These are phyloP conservation scores for Periophthalmus magnuspinnatus DNA, from an alignment of 2,797 vertebrate genomes.

Conservation along the genomic window DNA sequence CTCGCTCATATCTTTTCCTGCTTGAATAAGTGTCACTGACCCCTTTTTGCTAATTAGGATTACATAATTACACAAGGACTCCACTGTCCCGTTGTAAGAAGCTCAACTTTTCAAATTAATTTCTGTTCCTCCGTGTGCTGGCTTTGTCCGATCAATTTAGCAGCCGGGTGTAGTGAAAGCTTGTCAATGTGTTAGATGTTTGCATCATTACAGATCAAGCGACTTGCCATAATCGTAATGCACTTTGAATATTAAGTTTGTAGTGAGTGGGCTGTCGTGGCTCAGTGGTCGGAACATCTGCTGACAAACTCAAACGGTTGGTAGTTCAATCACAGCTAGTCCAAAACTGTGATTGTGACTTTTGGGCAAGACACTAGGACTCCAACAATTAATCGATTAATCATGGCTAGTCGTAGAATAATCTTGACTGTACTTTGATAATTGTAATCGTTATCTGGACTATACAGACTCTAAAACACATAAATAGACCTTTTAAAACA, in stretches of 20 bases:
- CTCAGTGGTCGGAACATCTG: not conserved
- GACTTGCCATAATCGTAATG: constrained; percentile 56
- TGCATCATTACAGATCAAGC: constrained; percentile 59
- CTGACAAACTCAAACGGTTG: not conserved
- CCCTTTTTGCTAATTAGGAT: constrained; percentile 68
- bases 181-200: constrained; percentile 44
- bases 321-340: not conserved
- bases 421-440: too few species aligned
- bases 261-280: not conserved
- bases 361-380: too few species aligned
- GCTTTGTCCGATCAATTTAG: constrained; percentile 45
- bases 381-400: too few species aligned
- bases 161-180: constrained; percentile 24
- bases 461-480: too few species aligned
- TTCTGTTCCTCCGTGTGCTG: constrained; percentile 45
- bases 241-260: constrained; percentile 40
- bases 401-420: too few species aligned
- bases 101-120: constrained; percentile 32
- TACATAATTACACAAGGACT: constrained; percentile 51
- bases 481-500: too few species aligned
- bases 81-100: constrained; percentile 47
- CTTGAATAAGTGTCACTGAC: constrained; percentile 59
- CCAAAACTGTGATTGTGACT: not conserved
- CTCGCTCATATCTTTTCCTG: constrained; percentile 34
- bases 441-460: too few species aligned